Evolutionary conservation across 2,797 vertebrate genomes (phyloP), one percentile per base, ranked within the genome.

Genomic region (Rhodeus uyekii): DNA sequence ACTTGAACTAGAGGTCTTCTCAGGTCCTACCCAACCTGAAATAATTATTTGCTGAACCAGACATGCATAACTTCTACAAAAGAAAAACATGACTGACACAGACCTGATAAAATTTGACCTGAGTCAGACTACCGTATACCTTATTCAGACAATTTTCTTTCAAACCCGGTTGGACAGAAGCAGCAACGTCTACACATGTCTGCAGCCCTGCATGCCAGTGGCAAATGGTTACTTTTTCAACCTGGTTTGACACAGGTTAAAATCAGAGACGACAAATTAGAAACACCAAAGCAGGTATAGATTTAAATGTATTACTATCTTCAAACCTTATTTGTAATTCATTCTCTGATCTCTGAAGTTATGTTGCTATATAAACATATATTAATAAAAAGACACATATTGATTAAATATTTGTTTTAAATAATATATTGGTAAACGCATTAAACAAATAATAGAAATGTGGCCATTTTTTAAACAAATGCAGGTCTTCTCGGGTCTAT

Each of bases 1-100:
- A 76, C 48, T 42, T 80, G 36, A 75, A 89, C 69, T 76, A 29
- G 58, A 60, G 58, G 58, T 60, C 58, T 60, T 60, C 58, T 60
- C 58, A 60, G 27, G 58, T 60, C 58, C 58, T 16, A 60, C 58
- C 27, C 2, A 16, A 60, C 13, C 58, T 0, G 2, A 60, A 60
- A 7, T 2, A 3, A 29, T 29, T 60, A 2, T 29, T 60, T 60
- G 2, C 5, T 60, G 55, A 29, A 60, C 55, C 24, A 1, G 13
- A 8, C 2, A 3, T 60, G 27, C 27, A 60, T 16, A 60, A 60
- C 16, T 60, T 0, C 0, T 6, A 46, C 1, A 27, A 55, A 55
- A 55, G 50, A n/a, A 24, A 12, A 58, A 13, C n/a, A 12, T 12
- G 2, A 24, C 53, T 2, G 55, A 60, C 27, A 60, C 13, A 27